Evolutionary conservation across 2,113 vertebrate species (phyloP).

Genomic region (Hippocampus abdominalis): DNA sequence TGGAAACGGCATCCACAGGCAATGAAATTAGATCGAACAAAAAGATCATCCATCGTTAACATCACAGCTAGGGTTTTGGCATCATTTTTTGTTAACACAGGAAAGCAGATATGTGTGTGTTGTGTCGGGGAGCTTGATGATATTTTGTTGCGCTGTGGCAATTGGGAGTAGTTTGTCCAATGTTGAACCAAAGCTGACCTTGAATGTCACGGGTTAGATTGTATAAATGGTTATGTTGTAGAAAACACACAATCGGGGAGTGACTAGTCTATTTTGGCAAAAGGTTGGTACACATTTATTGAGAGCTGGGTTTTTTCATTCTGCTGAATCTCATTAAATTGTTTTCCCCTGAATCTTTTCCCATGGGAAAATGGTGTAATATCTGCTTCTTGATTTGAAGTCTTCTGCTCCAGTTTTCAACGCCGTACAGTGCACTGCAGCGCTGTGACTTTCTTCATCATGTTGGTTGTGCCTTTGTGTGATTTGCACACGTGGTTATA

Average conservation of each 20-base stretch:
- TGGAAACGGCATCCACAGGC: slow-evolving; percentile 24
- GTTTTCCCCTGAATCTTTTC: slow-evolving; percentile 38
- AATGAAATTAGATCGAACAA: slow-evolving; percentile 43
- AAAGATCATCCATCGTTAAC: slow-evolving; percentile 39
- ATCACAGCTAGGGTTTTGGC: slow-evolving; percentile 38
- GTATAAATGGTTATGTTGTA: background rate
- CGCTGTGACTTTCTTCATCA: slow-evolving; percentile 34
- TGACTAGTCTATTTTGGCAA: slow-evolving; percentile 17
- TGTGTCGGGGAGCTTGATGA: background rate
- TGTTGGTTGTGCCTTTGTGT: slow-evolving; percentile 28
- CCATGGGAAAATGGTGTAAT: slow-evolving; percentile 49
- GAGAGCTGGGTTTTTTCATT: slow-evolving; percentile 29
- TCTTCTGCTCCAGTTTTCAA: slow-evolving; percentile 55
- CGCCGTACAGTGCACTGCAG: slow-evolving; percentile 41
- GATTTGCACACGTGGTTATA: slow-evolving; percentile 28
- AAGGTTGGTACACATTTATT: slow-evolving; percentile 20
- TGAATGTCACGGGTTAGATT: background rate
- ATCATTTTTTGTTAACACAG: slow-evolving; percentile 24
- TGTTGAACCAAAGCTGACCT: slow-evolving; percentile 14
- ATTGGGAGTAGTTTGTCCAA: slow-evolving; percentile 9
- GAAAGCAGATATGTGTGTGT: slow-evolving; percentile 15
- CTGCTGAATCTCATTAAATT: slow-evolving; percentile 46
- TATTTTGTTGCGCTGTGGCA: slow-evolving; percentile 25
- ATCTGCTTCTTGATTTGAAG: slow-evolving; percentile 52
- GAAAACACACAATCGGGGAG: slow-evolving; percentile 10